Base-by-base conservation (phyloP, 2,113 vertebrate species). In the Hassar affinis region DNA sequence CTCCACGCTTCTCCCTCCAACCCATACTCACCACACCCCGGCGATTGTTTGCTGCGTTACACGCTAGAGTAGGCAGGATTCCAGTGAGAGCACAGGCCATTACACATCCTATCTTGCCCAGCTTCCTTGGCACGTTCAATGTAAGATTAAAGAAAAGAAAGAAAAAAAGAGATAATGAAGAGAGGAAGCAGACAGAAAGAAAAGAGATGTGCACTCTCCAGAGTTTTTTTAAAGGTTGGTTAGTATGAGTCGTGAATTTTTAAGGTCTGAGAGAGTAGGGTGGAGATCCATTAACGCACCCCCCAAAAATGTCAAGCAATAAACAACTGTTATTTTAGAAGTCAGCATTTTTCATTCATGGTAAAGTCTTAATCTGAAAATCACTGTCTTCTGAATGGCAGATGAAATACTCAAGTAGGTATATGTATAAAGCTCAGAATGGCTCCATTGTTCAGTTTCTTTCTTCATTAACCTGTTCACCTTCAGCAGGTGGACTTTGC, bases 21-120 rank as follows among this genome's bases (percentile, higher is more conserved):
- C 94, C 94, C 93, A 93, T 93, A 93, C 93, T 93, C 94, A 94
- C 95, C 80, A 66, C 83, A 59, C 81, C 75, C 85, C 78, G 61
- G 42, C 51, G 66, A 80, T 83, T 81, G 75, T 95, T 96, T 93
- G 86, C 94, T 94, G 92, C 93, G 93, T 94, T 95, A 95, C 94
- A 95, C 90, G 93, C 94, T 94, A 95, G 95, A 94, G 94, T 94
- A 95, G 94, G 93, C 96, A 94, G 68, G n/a, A 78, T 59, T 57
- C 84, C 78, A 85, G 82, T 30, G 72, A 81, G 25, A 27, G 83
- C 85, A 88, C 74, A 81, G 81, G 74, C 78, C 80, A 81, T 79
- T 86, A 49, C 82, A 56, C 81, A 83, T 79, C 56, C 66, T 14
- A 35, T 56, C 30, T 22, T 72, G 52, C 64, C 27, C 78, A 62